phyloP scores from a whole-genome alignment of 2,888 invertebrate genomes.

The Pemphredon lugubris region DNA sequence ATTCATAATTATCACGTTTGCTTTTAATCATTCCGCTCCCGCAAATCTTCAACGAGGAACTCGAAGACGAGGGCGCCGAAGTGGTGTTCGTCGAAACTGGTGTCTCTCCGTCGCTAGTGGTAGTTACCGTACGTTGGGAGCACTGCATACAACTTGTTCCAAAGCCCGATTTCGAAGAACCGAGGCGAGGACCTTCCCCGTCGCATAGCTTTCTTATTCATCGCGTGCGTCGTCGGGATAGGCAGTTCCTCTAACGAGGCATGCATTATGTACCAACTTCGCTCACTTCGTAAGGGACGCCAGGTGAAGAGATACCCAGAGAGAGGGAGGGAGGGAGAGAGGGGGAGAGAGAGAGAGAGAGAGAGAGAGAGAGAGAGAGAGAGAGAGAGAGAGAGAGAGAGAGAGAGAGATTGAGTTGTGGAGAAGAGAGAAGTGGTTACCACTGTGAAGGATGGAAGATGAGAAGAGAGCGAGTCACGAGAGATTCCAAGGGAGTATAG shows the following conservation, averaged over 20 bases:
- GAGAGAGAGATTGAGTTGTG: too few species aligned
- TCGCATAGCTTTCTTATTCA: constrained; percentile 56
- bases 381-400: too few species aligned
- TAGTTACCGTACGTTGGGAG: background rate
- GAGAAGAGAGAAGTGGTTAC: too few species aligned
- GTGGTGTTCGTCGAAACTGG: background rate
- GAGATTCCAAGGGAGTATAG: too few species aligned
- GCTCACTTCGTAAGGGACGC: constrained; percentile 32
- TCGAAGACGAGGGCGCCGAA: background rate
- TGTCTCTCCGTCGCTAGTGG: background rate
- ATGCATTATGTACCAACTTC: constrained; percentile 64
- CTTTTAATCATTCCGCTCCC: background rate
- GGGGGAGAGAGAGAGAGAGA: background rate
- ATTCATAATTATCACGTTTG: background rate
- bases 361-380: too few species aligned
- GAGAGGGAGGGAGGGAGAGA: background rate
- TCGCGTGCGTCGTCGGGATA: constrained; percentile 24
- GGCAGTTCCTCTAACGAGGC: constrained; percentile 59
- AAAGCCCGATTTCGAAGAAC: too few species aligned
- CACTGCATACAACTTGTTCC: background rate
- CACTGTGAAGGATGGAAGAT: too few species aligned
- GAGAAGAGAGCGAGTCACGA: too few species aligned
- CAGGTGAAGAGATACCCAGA: too few species aligned
- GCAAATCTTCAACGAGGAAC: background rate
- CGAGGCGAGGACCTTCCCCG: constrained; percentile 8